Evolutionary conservation across 2,113 vertebrate species (phyloP).

Genomic region (Toxotes chatareus): DNA sequence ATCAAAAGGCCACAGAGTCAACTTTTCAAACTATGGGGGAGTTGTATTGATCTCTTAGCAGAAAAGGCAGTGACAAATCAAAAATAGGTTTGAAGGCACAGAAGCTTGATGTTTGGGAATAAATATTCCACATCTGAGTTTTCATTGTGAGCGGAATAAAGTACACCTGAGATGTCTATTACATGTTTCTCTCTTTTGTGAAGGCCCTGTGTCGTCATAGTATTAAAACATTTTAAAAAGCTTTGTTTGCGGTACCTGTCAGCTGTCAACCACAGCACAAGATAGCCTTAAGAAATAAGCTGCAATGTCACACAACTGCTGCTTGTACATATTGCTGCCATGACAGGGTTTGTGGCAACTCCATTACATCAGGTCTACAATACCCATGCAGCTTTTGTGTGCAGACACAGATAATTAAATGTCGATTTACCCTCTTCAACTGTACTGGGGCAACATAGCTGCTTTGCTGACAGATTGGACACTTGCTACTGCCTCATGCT

Average conservation of each 20-base stretch:
- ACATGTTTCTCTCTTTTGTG: conserved; percentile 5
- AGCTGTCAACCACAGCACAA: background rate
- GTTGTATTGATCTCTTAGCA: conserved; percentile 57
- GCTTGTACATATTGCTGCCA: conserved; percentile 7
- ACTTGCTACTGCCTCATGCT: conserved; percentile 61
- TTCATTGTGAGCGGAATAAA: conserved; percentile 28
- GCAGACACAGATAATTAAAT: conserved; percentile 78
- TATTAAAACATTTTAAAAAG: conserved; percentile 30
- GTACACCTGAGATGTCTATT: conserved; percentile 17
- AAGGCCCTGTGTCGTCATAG: background rate
- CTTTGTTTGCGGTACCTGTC: background rate
- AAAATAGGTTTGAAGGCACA: conserved; percentile 35
- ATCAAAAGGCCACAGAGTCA: conserved; percentile 54
- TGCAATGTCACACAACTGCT: conserved; percentile 10
- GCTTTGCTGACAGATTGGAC: conserved; percentile 77
- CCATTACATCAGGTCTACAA: conserved; percentile 55
- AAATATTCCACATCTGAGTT: conserved; percentile 28
- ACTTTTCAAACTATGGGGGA: conserved; percentile 61
- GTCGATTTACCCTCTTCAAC: conserved; percentile 70
- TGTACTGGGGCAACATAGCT: conserved; percentile 66
- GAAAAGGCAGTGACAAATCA: conserved; percentile 45
- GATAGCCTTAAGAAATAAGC: background rate
- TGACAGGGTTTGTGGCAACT: conserved; percentile 43
- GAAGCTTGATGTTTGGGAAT: conserved; percentile 43
- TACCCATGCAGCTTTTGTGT: conserved; percentile 65